These are phyloP conservation scores for Drosophila subobscura DNA, from an alignment of 1,140 invertebrate species.

Conservation along the genomic window DNA sequence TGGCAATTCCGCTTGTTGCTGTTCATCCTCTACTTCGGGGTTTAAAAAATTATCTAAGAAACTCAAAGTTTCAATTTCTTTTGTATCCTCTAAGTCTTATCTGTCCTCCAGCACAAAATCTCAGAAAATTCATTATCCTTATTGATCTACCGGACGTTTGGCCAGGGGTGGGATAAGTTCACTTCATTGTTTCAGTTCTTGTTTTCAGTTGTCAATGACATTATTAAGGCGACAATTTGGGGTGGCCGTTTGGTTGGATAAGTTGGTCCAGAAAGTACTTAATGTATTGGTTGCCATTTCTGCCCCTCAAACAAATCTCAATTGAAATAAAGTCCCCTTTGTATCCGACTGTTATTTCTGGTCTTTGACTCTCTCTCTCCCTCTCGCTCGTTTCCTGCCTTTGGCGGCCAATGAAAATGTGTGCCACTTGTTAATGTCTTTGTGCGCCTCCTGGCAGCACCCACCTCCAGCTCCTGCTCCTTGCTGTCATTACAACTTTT, in stretches of 20 bases:
- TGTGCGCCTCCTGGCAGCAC: constrained; percentile 37
- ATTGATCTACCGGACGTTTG: constrained; percentile 42
- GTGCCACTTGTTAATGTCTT: constrained; percentile 61
- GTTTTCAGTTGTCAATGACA: constrained; percentile 53
- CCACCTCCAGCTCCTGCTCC: not conserved
- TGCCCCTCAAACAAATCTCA: not conserved
- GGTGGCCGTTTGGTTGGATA: constrained; percentile 8
- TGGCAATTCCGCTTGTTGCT: too few relatives aligned
- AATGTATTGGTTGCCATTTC: constrained; percentile 44
- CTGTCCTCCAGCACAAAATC: not conserved
- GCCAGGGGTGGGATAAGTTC: constrained; percentile 14
- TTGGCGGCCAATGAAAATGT: constrained; percentile 48
- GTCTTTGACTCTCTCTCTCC: constrained; percentile 29
- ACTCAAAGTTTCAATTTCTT: too few relatives aligned
- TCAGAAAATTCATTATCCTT: constrained; percentile 38
- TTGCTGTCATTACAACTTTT: constrained; percentile 47
- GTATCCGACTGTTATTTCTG: constrained; percentile 37
- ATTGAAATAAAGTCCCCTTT: constrained; percentile 50
- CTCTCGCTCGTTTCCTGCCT: constrained; percentile 29
- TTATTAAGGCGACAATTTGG: constrained; percentile 56
- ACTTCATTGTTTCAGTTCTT: constrained; percentile 23
- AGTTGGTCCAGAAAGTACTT: constrained; percentile 50
- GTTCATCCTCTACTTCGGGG: too few relatives aligned
- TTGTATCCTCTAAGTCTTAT: too few relatives aligned
- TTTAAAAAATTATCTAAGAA: too few relatives aligned